A percentile compares a stretch with the other conserved stretches of the same genome.
These are phyloP conservation scores for Trissonchulus sp. DNA, from an alignment of 2,888 invertebrate species.

Conservation along the genomic window DNA sequence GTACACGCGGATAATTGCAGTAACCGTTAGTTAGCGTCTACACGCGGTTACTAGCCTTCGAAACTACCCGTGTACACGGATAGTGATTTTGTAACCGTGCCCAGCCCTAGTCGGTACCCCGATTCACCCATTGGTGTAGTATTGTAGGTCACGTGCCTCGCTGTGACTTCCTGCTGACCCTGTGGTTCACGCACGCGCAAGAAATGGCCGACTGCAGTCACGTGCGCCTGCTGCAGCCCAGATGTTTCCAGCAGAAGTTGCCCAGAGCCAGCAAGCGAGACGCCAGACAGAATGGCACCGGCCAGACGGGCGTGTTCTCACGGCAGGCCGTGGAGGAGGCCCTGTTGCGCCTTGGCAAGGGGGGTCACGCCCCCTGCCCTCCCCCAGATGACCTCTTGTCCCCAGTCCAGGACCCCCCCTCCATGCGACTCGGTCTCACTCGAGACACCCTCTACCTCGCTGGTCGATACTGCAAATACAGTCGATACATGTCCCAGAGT, in stretches of 20 bases:
- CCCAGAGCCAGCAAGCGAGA: background rate
- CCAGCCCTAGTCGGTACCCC: no score
- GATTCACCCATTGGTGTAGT: no score
- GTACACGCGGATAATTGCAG: no score
- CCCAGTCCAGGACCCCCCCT: background rate
- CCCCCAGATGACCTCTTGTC: background rate
- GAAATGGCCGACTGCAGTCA: background rate
- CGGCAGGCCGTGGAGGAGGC: background rate
- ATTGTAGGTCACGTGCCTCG: no score
- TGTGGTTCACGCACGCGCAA: background rate
- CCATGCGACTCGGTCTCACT: background rate
- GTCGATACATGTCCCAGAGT: constrained; percentile 20
- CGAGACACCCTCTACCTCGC: background rate
- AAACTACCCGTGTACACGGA: no score
- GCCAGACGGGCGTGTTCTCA: background rate
- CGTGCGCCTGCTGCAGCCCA: background rate
- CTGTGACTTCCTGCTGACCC: background rate
- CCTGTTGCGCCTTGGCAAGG: background rate
- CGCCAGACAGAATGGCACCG: background rate
- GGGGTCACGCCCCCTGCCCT: background rate
- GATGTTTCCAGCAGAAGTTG: background rate
- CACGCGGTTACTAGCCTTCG: no score
- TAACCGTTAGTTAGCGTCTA: no score
- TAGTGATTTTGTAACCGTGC: no score
- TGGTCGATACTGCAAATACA: constrained; percentile 22